Conservation (phyloP, 2,888 invertebrate species). For the Girardia tigrina region DNA sequence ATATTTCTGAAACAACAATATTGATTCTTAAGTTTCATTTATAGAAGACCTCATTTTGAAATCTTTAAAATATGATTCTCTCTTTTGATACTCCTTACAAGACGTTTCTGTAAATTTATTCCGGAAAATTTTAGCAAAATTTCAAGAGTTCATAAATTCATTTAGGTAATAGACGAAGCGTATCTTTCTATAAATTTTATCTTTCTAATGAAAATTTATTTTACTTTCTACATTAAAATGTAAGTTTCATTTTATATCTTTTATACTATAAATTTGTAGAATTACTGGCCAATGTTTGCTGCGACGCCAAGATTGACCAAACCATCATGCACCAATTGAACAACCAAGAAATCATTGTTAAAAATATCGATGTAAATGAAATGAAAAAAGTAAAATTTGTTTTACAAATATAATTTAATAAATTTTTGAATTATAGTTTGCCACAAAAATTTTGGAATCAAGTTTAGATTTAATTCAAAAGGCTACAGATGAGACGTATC, state of each 20-base stretch:
- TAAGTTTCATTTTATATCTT: not conserved
- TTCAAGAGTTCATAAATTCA: too few species aligned
- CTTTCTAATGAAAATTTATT: too few species aligned
- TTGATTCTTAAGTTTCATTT: too few species aligned
- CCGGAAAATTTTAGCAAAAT: too few species aligned
- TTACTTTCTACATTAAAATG: too few species aligned
- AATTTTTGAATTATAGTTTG: not conserved
- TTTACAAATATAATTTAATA: not conserved
- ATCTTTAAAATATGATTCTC: too few species aligned
- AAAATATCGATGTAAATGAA: conserved; percentile 9
- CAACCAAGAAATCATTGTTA: not conserved
- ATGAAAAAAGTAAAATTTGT: conserved; percentile 6
- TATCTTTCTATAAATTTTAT: too few species aligned
- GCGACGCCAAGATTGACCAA: not conserved
- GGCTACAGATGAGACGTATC: not conserved
- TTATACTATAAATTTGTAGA: not conserved
- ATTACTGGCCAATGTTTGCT: not conserved
- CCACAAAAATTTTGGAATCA: not conserved
- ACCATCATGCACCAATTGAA: not conserved
- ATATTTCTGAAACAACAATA: too few species aligned
- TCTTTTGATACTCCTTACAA: too few species aligned
- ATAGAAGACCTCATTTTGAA: too few species aligned
- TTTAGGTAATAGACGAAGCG: too few species aligned
- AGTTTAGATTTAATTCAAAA: not conserved
- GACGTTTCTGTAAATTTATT: too few species aligned